Evolutionary conservation across 2,113 vertebrate species (phyloP).

Genomic region (Gambusia affinis): DNA sequence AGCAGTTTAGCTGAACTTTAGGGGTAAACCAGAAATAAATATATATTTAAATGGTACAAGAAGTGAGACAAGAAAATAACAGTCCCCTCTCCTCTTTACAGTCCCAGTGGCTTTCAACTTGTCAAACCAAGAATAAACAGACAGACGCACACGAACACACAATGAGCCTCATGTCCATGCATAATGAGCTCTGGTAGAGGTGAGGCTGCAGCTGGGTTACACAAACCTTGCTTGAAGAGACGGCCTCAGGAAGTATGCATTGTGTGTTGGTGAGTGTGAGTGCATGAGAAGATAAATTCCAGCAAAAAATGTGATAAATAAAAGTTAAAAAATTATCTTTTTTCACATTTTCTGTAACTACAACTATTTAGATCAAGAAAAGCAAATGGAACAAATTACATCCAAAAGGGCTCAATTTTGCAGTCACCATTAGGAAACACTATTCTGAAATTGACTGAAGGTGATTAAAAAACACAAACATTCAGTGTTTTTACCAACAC

Average conservation of each 20-base stretch:
- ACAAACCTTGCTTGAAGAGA: constrained; percentile 36
- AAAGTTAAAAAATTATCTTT: background rate
- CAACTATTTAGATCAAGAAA: background rate
- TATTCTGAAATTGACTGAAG: no score
- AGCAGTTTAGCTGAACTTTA: constrained; percentile 37
- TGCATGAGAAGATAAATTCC: background rate
- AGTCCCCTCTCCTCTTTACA: background rate
- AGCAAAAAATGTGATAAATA: background rate
- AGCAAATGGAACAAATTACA: background rate
- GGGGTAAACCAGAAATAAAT: background rate
- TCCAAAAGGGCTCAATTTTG: background rate
- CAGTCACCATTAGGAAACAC: no score
- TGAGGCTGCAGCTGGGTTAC: constrained; percentile 40
- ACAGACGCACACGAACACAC: constrained; percentile 14
- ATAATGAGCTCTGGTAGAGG: constrained; percentile 46
- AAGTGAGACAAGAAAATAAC: background rate
- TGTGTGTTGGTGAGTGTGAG: background rate
- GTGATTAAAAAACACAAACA: background rate
- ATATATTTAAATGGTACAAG: constrained; percentile 16
- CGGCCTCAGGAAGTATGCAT: constrained; percentile 13
- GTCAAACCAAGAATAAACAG: constrained; percentile 16
- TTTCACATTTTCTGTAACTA: background rate
- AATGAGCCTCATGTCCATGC: constrained; percentile 25
- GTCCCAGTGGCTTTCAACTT: constrained; percentile 1
- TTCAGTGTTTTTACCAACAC: background rate